A percentile compares a stretch with the other conserved stretches of the same genome.
Conservation (phyloP, 1,140 invertebrate species). For the Drosophila paulistorum region DNA sequence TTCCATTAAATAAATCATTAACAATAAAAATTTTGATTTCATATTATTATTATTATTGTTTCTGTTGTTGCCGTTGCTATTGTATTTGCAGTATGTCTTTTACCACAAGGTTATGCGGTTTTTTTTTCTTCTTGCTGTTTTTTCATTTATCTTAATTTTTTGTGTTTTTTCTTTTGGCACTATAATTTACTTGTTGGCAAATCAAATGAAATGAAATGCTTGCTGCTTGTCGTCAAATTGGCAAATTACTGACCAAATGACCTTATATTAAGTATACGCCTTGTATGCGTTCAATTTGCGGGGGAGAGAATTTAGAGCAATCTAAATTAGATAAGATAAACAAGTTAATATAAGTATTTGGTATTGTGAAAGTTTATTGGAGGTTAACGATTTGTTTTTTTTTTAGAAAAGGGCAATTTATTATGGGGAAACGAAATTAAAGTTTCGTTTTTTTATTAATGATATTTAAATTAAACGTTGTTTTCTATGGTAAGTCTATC, state of each 20-base stretch:
- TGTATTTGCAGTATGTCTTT: slow-evolving; percentile 64
- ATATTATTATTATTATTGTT: slow-evolving; percentile 23
- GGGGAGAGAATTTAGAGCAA: slow-evolving; percentile 3
- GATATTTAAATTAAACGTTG: no score
- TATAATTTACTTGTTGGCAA: slow-evolving; percentile 80
- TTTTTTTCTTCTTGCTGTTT: slow-evolving; percentile 30
- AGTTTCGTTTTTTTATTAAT: no score
- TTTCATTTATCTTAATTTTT: slow-evolving; percentile 47
- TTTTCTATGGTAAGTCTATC: no score
- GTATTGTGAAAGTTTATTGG: no score
- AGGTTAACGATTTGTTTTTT: no score
- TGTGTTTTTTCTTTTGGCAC: slow-evolving; percentile 47
- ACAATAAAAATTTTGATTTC: slow-evolving; percentile 43
- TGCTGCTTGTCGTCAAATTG: slow-evolving; percentile 74
- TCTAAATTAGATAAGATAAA: not conserved
- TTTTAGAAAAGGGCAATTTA: no score
- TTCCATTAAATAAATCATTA: slow-evolving; percentile 75
- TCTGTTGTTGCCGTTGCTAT: slow-evolving; percentile 44
- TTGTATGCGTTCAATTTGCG: slow-evolving; percentile 21
- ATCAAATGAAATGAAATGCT: slow-evolving; percentile 62
- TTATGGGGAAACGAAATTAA: no score
- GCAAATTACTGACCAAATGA: slow-evolving; percentile 67
- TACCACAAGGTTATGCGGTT: slow-evolving; percentile 66
- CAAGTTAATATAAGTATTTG: not conserved
- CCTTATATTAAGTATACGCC: slow-evolving; percentile 75